Percentiles rank a stretch among this genome's conserved stretches.
These are phyloP conservation scores for Uloborus diversus DNA, from an alignment of 1,140 invertebrate genomes.

Conservation along the genomic window DNA sequence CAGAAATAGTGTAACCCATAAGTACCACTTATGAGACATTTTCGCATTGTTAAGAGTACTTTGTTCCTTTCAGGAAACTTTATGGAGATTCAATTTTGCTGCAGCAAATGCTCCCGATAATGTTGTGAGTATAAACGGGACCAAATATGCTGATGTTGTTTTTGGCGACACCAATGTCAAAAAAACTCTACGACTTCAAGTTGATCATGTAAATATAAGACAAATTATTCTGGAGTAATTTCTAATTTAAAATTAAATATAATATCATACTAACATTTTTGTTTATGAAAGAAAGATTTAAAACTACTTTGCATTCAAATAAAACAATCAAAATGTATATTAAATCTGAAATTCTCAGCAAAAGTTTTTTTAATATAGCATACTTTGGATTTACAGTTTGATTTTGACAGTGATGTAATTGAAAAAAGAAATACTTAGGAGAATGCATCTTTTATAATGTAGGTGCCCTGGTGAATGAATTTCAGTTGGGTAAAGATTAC, in stretches of 20 bases:
- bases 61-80: constrained; percentile 15
- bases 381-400: not conserved
- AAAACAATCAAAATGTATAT: not conserved
- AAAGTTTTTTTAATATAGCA: not conserved
- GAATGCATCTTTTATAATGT: too few relatives aligned
- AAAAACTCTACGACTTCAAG: constrained; percentile 36
- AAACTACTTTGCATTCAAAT: not conserved
- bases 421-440: too few relatives aligned
- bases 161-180: constrained; percentile 41
- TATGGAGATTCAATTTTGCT: constrained; percentile 49
- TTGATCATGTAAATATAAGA: constrained; percentile 40
- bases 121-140: constrained; percentile 12
- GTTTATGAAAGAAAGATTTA: not conserved
- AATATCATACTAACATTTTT: not conserved
- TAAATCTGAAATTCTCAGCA: not conserved
- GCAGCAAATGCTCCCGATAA: constrained; percentile 10
- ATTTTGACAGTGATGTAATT: too few relatives aligned
- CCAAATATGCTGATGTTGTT: constrained; percentile 34
- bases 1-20: too few relatives aligned
- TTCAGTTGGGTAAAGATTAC: too few relatives aligned
- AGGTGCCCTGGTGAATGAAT: too few relatives aligned
- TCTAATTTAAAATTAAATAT: not conserved
- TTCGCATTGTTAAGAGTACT: too few relatives aligned
- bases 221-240: not conserved
- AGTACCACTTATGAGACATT: too few relatives aligned